A percentile compares a stretch with the other conserved stretches of the same genome.
Conservation (phyloP, 1,140 invertebrate genomes). For the Orchesella cincta region DNA sequence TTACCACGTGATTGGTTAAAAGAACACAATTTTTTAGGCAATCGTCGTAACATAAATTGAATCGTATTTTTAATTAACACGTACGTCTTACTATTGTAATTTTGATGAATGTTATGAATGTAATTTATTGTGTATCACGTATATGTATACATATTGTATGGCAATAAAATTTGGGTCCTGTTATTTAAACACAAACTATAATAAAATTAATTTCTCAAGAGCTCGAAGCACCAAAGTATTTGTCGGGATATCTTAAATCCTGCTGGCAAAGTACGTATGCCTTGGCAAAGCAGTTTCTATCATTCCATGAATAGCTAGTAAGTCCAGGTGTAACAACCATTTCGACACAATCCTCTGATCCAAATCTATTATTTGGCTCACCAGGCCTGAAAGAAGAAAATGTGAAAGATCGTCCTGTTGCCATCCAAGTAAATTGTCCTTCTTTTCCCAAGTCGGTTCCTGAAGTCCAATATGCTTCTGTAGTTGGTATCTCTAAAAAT, state of each 20-base stretch:
- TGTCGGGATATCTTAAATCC: constrained; percentile 4
- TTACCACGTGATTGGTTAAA: too few species aligned
- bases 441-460: constrained; percentile 34
- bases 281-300: constrained; percentile 17
- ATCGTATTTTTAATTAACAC: too few species aligned
- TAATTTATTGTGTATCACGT: too few species aligned
- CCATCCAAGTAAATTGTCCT: constrained; percentile 39
- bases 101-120: too few species aligned
- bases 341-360: constrained; percentile 34
- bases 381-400: constrained; percentile 27
- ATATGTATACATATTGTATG: too few species aligned
- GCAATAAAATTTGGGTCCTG: too few species aligned
- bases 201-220: too few species aligned
- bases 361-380: constrained; percentile 36
- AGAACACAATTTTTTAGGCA: too few species aligned
- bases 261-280: constrained; percentile 34
- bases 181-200: too few species aligned
- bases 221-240: too few species aligned
- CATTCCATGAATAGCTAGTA: constrained; percentile 33
- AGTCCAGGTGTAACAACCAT: background rate
- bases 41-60: too few species aligned
- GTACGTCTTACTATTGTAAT: too few species aligned
- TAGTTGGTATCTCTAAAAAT: background rate
- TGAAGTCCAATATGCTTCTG: constrained; percentile 38
- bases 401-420: constrained; percentile 21